Base-by-base conservation (phyloP, 2,888 invertebrate genomes). In the Hypselothyrea guttata region DNA sequence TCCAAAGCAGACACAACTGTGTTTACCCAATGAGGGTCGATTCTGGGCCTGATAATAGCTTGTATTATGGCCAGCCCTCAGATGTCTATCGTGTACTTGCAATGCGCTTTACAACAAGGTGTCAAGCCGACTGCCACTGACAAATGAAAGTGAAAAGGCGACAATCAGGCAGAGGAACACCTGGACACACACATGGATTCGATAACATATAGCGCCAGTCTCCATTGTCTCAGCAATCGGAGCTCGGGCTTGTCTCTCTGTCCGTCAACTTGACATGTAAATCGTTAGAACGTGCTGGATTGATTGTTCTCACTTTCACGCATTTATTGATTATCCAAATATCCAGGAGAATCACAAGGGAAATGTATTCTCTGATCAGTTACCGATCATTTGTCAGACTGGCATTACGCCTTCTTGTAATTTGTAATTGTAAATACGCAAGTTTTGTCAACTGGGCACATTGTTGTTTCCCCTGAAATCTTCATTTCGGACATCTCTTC, bases 121-220 rank as follows among this genome's bases (percentile, higher is more conserved):
- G 87, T 87, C 87, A 87, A 82, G 65, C 59, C 5, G 22, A 22
- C 22, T 22, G 71, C 67, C 54, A 59, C 62, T 82, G 84, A 86
- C 85, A 87, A 88, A 86, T 86, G 84, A 87, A 87, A 88, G 82
- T 86, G 83, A 87, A 87, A 86, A 64, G 65, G 44, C 9, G 49
- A 48, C 35, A 42, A 37, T 46, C 47, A 37, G n/a, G n/a, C 60
- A 60, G 38, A 47, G 60, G 73, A 55, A 61, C 77, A 78, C 77
- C 79, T 79, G 77, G 78, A 77, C 78, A 75, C 66, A 78, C 75
- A 78, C 64, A 52, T 22, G 5, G 22, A n/a, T 22, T 5, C 22
- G 22, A 22, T 22, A 22, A 4, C 44, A 22, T 28, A 31, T 70
- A 71, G 73, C 73, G 71, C 74, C 74, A 61, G 69, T 70, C 53